Evolutionary conservation across 2,888 invertebrate genomes (phyloP), one percentile per base, ranked within the genome.

Genomic region (Drosophila neutralis): DNA sequence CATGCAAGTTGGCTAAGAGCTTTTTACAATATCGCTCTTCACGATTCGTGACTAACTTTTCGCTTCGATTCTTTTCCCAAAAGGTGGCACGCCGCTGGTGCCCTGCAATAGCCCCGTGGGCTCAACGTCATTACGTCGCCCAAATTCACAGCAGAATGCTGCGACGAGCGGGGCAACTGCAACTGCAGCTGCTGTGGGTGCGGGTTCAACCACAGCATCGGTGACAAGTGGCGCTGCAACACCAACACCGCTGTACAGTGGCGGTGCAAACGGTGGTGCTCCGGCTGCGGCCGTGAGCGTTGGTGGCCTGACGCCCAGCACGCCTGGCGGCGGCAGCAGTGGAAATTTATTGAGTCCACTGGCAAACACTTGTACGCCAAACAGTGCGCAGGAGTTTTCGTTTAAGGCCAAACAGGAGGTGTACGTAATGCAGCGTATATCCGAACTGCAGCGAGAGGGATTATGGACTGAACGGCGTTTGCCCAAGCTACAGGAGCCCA

Each of bases 391-490:
- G 72, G 92, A 97, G 92, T 97, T 97, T 88, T 96, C 97, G 29
- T 97, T 97, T 91, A 96, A 97, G 92, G 97, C 97, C 18, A 97
- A 97, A 93, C 97, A 97, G 94, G 96, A 99, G 94, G 99, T 98
- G 38, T 96, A 97, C 93, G 98, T 99, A 75, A 96, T 99, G 94
- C 96, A 97, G 91, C 95, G 98, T 92, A 97, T 99, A 91, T 95
- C 96, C 33, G 98, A 98, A 93, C 94, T 99, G 87, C 97, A 98
- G 92, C 96, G 97, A 91, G 97, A 98, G 92, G 99, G 99, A 40
- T 94, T 99, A 91, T 99, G 99, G 99, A 96, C 98, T 61, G 97
- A 98, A 93, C 96, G 96, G 87, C 95, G 98, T 67, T 94, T 98
- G 92, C 98, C 98, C 62, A 98, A 98, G 94, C 95, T 98, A 78